phyloP scores from a whole-genome alignment of 1,140 invertebrate species.

The Chlorops oryzae region DNA sequence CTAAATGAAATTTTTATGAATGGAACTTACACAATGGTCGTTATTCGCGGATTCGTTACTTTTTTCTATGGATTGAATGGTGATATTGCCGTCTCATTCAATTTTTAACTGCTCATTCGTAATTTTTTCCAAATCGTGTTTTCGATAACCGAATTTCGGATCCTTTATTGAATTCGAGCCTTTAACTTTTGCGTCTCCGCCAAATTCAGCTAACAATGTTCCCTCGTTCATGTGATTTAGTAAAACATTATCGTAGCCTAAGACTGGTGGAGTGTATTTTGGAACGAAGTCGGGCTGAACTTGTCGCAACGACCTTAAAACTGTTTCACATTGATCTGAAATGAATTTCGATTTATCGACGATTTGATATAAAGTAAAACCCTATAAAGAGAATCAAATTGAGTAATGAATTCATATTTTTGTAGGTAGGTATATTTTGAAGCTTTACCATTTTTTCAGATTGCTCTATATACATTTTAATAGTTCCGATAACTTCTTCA shows the following conservation, averaged over 20 bases:
- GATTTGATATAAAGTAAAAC: constrained; percentile 60
- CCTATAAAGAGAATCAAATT: constrained; percentile 41
- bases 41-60: constrained; percentile 44
- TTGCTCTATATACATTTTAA: constrained; percentile 50
- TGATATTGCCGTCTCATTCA: constrained; percentile 60
- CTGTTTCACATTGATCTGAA: constrained; percentile 57
- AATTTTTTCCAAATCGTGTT: constrained; percentile 52
- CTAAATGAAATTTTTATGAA: no score
- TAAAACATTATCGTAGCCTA: constrained; percentile 59
- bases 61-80: constrained; percentile 60
- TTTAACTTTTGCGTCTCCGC: neutral
- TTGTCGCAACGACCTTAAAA: constrained; percentile 55
- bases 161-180: no score
- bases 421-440: neutral
- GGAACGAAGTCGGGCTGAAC: constrained; percentile 57
- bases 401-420: neutral
- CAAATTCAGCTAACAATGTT: constrained; percentile 20
- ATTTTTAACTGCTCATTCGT: constrained; percentile 59
- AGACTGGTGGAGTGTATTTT: constrained; percentile 48
- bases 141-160: constrained; percentile 50
- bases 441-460: constrained; percentile 50
- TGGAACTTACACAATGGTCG: constrained; percentile 34
- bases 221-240: constrained; percentile 57
- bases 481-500: constrained; percentile 45
- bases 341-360: constrained; percentile 61